These are phyloP conservation scores for Apamea crenata DNA, from an alignment of 2,888 invertebrate species.

Conservation along the genomic window DNA sequence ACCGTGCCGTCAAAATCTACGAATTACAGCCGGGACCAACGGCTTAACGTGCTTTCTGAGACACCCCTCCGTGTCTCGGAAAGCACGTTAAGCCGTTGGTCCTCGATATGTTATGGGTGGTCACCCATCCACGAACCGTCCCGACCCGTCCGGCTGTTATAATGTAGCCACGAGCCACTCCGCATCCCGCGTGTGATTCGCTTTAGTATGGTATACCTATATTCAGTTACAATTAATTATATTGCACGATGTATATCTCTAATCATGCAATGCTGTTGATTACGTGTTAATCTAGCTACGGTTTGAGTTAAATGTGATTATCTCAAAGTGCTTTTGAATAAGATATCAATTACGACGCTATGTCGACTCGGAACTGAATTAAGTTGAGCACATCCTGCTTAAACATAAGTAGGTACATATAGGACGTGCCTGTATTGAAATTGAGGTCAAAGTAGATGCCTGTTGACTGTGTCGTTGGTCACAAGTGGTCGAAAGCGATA, in stretches of 20 bases:
- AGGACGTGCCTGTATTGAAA: neutral
- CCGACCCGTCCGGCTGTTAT: neutral
- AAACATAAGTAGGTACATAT: neutral
- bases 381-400: constrained; percentile 15
- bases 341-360: constrained; percentile 52
- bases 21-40: neutral
- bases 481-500: no score
- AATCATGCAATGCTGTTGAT: constrained; percentile 43
- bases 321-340: constrained; percentile 57
- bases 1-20: no score
- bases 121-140: neutral
- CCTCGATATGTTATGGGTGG: neutral
- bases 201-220: neutral
- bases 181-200: neutral
- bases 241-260: constrained; percentile 11
- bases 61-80: no score
- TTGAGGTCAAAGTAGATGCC: neutral
- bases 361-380: constrained; percentile 48
- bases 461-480: neutral
- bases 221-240: constrained; percentile 31
- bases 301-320: constrained; percentile 49
- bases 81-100: no score
- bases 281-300: constrained; percentile 53
- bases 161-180: neutral
- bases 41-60: neutral